Percentiles rank a stretch among this genome's conserved stretches.
Conservation (phyloP, 2,113 vertebrate genomes). For the Actenoides lindsayi region DNA sequence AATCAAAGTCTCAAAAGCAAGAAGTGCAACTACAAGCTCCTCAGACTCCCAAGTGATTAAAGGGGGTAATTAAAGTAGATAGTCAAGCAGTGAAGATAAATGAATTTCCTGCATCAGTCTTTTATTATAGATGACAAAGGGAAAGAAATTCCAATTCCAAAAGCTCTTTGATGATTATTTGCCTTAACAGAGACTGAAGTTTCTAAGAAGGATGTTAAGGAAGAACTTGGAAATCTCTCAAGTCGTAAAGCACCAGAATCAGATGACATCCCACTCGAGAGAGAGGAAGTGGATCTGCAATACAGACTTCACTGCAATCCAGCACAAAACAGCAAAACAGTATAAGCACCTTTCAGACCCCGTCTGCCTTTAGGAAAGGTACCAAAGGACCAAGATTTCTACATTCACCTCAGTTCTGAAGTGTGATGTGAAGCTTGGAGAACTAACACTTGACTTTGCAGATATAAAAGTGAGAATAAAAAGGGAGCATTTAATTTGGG, state of each 20-base stretch:
- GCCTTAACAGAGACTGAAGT: not conserved
- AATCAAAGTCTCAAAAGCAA: not conserved
- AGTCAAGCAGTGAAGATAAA: not conserved
- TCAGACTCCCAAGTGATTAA: not conserved
- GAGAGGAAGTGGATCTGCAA: not conserved
- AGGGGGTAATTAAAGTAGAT: conserved; percentile 1
- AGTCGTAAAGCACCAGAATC: not conserved
- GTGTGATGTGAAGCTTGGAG: not conserved
- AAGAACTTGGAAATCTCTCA: not conserved
- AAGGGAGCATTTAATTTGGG: not conserved
- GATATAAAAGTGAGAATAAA: not conserved
- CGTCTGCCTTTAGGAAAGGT: not conserved
- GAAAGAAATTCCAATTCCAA: conserved; percentile 9
- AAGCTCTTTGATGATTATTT: not conserved
- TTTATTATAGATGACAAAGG: not conserved
- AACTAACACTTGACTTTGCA: not conserved
- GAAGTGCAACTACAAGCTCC: not conserved
- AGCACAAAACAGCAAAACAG: not conserved
- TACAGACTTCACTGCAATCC: not conserved
- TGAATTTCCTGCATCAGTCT: not conserved
- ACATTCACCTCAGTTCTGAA: not conserved
- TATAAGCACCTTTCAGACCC: not conserved
- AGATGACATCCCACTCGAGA: not conserved
- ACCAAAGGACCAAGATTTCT: not conserved
- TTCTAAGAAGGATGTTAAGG: not conserved